Evolutionary conservation across 2,113 vertebrate genomes (phyloP).

Genomic region (Noctilio leporinus): DNA sequence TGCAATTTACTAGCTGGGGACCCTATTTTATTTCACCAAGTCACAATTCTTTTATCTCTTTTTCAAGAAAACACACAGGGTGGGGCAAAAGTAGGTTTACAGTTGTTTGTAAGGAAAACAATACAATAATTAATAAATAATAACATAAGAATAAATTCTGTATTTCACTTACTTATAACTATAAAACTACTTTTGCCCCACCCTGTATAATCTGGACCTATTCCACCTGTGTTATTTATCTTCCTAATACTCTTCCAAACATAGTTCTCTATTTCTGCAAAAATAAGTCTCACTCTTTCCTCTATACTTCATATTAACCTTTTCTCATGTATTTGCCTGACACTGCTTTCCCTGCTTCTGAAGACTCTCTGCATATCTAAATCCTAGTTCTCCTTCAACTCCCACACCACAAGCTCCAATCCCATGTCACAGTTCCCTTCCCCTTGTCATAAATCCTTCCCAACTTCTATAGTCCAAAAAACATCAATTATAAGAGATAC

Average conservation of each 20-base stretch:
- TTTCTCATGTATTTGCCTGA: neutral
- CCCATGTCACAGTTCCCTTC: neutral
- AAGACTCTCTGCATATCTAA: neutral
- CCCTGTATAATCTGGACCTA: neutral
- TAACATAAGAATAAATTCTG: neutral
- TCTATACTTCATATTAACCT: neutral
- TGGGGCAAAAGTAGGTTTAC: neutral
- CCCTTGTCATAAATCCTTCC: neutral
- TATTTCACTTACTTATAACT: neutral
- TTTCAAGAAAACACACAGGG: neutral
- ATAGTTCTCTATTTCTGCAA: neutral
- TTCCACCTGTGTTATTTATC: neutral
- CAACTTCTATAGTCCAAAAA: neutral
- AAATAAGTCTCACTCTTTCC: neutral
- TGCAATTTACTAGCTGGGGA: neutral
- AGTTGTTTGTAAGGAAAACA: neutral
- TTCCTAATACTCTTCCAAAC: neutral
- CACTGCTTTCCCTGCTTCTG: neutral
- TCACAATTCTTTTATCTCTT: neutral
- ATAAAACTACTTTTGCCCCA: neutral
- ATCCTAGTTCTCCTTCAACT: neutral
- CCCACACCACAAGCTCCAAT: neutral
- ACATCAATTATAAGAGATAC: neutral
- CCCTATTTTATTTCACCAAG: neutral
- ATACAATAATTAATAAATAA: neutral